phyloP scores from a whole-genome alignment of 2,888 invertebrate species.

The Taenaris catops region DNA sequence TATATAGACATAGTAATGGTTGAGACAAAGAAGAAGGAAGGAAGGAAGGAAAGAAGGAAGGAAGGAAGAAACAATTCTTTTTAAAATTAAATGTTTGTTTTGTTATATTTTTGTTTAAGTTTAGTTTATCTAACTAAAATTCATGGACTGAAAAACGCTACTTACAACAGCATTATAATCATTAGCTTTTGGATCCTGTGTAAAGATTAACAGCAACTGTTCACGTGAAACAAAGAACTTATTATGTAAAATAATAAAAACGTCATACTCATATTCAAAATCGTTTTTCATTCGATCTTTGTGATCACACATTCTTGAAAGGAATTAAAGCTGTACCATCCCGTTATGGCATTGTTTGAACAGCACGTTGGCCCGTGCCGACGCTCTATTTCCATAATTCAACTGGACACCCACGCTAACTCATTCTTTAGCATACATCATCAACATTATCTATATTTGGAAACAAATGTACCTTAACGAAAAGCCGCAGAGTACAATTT shows the following conservation, averaged over 20 bases:
- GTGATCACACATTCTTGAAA: slow-evolving; percentile 40
- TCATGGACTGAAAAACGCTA: too few relatives aligned
- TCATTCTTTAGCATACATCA: slow-evolving; percentile 48
- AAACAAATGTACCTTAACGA: slow-evolving; percentile 29
- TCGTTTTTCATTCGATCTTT: slow-evolving; percentile 30
- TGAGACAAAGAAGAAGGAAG: too few relatives aligned
- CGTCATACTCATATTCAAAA: neutral
- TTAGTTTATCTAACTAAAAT: too few relatives aligned
- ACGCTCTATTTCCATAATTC: slow-evolving; percentile 71
- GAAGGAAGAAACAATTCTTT: too few relatives aligned
- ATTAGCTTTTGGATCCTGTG: too few relatives aligned
- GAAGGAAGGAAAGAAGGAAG: too few relatives aligned
- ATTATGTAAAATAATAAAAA: neutral
- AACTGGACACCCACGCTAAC: slow-evolving; percentile 49
- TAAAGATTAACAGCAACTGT: too few relatives aligned
- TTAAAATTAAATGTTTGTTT: too few relatives aligned
- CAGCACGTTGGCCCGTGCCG: slow-evolving; percentile 38
- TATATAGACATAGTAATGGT: too few relatives aligned
- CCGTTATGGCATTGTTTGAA: slow-evolving; percentile 70
- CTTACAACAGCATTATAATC: too few relatives aligned
- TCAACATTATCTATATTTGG: slow-evolving; percentile 26
- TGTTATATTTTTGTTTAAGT: too few relatives aligned
- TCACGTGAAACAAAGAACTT: too few relatives aligned
- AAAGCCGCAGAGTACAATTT: slow-evolving; percentile 41
- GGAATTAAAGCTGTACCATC: slow-evolving; percentile 51